These are phyloP conservation scores for Probaryconus sp. DNA, from an alignment of 1,140 invertebrate species.

Conservation along the genomic window DNA sequence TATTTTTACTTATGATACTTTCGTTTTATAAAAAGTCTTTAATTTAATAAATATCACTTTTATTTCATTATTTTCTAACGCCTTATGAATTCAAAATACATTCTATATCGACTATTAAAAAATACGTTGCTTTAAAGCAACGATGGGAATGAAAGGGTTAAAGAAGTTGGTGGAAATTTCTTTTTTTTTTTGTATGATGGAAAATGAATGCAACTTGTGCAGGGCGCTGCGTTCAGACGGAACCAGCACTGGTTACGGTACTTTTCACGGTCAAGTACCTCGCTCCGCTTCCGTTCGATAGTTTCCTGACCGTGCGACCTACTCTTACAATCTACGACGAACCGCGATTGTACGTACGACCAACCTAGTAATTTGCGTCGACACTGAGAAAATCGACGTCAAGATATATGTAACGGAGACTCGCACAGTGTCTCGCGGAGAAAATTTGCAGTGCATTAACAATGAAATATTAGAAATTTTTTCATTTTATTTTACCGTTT, in stretches of 20 bases:
- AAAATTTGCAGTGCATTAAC: not conserved
- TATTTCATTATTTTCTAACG: no score
- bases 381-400: constrained; percentile 33
- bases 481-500: not conserved
- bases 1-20: no score
- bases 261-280: constrained; percentile 78
- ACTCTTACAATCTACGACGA: constrained; percentile 63
- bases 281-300: constrained; percentile 75
- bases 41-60: no score
- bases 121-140: no score
- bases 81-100: no score
- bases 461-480: constrained; percentile 9
- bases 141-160: no score
- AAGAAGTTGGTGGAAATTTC: no score
- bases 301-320: constrained; percentile 72
- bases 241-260: constrained; percentile 67
- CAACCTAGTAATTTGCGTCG: constrained; percentile 56
- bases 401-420: constrained; percentile 12
- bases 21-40: no score
- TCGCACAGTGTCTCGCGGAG: constrained; percentile 2
- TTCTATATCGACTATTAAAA: no score
- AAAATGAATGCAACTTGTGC: constrained; percentile 31
- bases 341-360: constrained; percentile 52
- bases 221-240: constrained; percentile 59
- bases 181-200: no score